Percentiles rank a stretch among this genome's conserved stretches.
phyloP scores from a whole-genome alignment of 1,140 invertebrate species.

The Stegodyphus mimosarum region DNA sequence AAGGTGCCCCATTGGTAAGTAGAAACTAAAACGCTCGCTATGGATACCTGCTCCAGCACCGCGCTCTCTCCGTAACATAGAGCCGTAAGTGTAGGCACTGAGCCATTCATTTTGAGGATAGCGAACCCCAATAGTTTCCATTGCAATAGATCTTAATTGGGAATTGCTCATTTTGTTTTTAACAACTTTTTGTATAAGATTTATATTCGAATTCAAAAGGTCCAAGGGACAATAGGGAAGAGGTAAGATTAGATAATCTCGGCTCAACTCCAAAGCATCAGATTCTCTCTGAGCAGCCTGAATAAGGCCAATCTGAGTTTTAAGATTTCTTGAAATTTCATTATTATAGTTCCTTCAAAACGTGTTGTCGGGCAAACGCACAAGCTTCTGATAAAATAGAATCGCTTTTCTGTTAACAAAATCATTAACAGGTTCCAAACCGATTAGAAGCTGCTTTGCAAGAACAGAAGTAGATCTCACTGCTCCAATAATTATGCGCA shows the following conservation, averaged over 20 bases:
- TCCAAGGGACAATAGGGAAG: not conserved
- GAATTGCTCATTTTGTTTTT: not conserved
- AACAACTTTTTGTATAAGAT: not conserved
- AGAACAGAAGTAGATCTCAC: not conserved
- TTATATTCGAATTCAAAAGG: no score
- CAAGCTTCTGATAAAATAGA: not conserved
- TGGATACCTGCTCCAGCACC: not conserved
- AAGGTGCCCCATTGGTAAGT: conserved; percentile 9
- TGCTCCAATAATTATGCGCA: not conserved
- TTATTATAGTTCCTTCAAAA: conserved; percentile 16
- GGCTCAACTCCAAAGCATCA: not conserved
- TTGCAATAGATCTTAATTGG: not conserved
- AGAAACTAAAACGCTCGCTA: not conserved
- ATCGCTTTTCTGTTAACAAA: not conserved
- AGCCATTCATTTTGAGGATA: not conserved
- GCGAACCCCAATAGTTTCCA: not conserved
- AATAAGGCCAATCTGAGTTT: not conserved
- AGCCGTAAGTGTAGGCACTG: not conserved
- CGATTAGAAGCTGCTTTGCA: conserved; percentile 3
- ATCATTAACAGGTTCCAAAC: conserved; percentile 21
- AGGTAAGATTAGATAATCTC: not conserved
- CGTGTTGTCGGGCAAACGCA: not conserved
- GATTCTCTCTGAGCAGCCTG: conserved; percentile 13
- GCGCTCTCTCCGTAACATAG: not conserved
- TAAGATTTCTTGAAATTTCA: conserved; percentile 18